Base-by-base conservation (phyloP, 2,888 invertebrate genomes). In the Leptinotarsa tumamoca region DNA sequence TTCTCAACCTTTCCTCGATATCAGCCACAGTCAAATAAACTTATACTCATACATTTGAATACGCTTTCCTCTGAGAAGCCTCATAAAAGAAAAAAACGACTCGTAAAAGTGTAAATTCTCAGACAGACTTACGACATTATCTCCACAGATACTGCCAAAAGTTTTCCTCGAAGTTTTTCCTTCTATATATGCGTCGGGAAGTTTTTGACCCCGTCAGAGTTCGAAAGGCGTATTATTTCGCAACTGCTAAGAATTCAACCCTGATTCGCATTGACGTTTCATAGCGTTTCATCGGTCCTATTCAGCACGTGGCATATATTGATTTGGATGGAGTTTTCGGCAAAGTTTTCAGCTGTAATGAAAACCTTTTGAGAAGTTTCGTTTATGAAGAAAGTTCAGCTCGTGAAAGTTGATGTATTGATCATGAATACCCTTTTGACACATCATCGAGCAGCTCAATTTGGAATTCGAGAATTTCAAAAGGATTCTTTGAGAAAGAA, bases 101-200 rank as follows among this genome's bases (percentile, higher is more conserved):
- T 76, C 76, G 71, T 76, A 76, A 76, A 76, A 73, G 61, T 76
- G 76, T 67, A 73, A 73, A 76, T 71, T 74, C 54, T 56, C 73
- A 67, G 72, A 67, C 67, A 23, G 67, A 68, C 69, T 71, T 51
- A 61, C 72, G 52, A 51, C n/a, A 4, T 56, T 76, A 71, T 73
- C 72, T 76, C 67, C 76, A 76, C 73, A 71, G 72, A 73, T 73
- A 71, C 58, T 67, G 23, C 17, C 56, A n/a, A 73, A 72, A 76
- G 71, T 76, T 76, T 69, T 18, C 18, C 50, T 27, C 1, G 17
- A 69, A 69, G 52, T 61, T 73, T 67, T 23, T 68, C 50, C 72
- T 21, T 21, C 33, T n/a, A 63, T 63, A 63, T 69, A 33, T 54
- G 33, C 50, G 54, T 56, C 15, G 43, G 5, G 54, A 56, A 69